These are phyloP conservation scores for Sinhomidia bicolor DNA, from an alignment of 2,888 invertebrate genomes.

Conservation along the genomic window DNA sequence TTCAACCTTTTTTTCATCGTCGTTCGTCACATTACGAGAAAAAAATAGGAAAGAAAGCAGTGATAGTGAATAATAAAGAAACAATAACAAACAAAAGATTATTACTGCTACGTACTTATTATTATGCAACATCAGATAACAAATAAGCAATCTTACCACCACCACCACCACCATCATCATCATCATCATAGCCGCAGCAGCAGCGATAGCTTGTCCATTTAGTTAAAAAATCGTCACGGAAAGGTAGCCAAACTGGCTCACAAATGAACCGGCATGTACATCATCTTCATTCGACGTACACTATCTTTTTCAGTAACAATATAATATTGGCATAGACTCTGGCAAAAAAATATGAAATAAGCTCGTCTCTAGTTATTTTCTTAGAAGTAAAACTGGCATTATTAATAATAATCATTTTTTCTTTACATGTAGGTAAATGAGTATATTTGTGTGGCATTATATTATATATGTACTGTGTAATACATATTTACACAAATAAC, in stretches of 20 bases:
- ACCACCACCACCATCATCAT: background rate
- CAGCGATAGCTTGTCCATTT: constrained; percentile 29
- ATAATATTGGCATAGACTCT: too few species aligned
- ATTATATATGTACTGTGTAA: background rate
- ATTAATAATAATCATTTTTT: constrained; percentile 3
- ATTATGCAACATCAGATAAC: background rate
- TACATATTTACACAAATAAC: too few species aligned
- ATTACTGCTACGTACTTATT: background rate
- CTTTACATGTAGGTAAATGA: background rate
- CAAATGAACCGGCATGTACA: constrained; percentile 4
- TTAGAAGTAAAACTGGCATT: background rate
- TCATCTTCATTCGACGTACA: background rate
- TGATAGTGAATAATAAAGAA: background rate
- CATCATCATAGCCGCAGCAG: too few species aligned
- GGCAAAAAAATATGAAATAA: background rate
- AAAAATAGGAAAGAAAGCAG: background rate
- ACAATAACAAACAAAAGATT: constrained; percentile 21
- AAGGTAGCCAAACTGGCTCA: constrained; percentile 47
- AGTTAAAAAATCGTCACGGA: constrained; percentile 55
- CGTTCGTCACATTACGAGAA: background rate
- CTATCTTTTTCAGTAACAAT: background rate
- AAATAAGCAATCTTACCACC: constrained; percentile 7
- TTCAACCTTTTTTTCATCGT: background rate
- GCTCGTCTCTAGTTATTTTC: background rate
- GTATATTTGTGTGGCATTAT: background rate